Conservation (phyloP, 2,797 vertebrate genomes). For the Myotis daubentonii region DNA sequence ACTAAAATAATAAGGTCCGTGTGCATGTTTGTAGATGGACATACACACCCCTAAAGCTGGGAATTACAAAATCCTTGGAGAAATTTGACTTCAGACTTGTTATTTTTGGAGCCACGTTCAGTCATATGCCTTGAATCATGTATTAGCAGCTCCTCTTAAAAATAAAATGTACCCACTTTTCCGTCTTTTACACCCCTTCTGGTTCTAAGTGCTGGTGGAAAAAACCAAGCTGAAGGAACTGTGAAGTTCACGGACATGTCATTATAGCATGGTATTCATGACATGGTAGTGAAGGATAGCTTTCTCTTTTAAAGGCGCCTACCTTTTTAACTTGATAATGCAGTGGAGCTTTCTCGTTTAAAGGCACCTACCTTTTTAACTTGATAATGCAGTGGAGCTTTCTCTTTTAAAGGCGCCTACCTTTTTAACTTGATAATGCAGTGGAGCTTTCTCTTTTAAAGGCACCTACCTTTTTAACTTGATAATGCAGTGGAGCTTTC, state of each 20-base stretch:
- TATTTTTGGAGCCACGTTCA: background rate
- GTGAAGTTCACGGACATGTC: background rate
- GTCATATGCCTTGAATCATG: background rate
- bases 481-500: background rate
- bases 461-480: slow-evolving; percentile 91
- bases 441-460: background rate
- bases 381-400: too few relatives aligned
- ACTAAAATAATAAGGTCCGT: background rate
- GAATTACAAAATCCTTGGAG: background rate
- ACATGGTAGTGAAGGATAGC: background rate
- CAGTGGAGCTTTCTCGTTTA: background rate
- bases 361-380: slow-evolving; percentile 89
- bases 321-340: too few relatives aligned
- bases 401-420: too few relatives aligned
- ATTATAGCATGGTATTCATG: background rate
- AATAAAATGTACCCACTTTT: background rate
- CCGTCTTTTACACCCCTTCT: background rate
- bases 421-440: background rate
- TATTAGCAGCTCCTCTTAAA: background rate
- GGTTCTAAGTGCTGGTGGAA: background rate
- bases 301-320: background rate
- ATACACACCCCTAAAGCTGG: background rate
- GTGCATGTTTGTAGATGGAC: background rate
- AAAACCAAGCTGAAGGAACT: slow-evolving; percentile 21
- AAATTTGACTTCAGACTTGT: background rate